Base-by-base conservation (phyloP, 2,797 vertebrate species). In the Tapera naevia region DNA sequence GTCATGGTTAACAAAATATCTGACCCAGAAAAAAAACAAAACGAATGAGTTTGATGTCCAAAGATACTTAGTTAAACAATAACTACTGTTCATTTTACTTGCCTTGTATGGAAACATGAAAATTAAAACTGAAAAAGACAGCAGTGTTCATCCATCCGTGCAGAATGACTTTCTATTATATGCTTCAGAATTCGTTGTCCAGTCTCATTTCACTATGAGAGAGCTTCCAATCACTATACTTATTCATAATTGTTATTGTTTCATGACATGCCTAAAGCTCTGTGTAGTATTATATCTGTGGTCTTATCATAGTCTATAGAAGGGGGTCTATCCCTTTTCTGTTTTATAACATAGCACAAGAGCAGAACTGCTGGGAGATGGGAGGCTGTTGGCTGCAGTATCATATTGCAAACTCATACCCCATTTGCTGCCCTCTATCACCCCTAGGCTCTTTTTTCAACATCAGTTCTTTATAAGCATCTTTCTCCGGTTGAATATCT, bases 181-280 rank as follows among this genome's bases (percentile, higher is more conserved):
- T 83, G 73, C 57, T 93, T 94, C 80, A 75, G 86, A 94, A 91
- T 90, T 90, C 84, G 75, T 71, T 91, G 89, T 91, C 92, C 88
- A 58, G 50, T 81, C 88, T 90, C 70, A 90, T 92, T 86, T 92
- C 56, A 86, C 86, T 91, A 57, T n/a, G 51, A 92, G 56, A 89
- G 73, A 86, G 37, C 48, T 91, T 92, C 80, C 88, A 93, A 90
- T 94, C 91, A 93, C 83, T 84, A 62, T 51, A 91, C 25, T 70
- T 94, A 79, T 91, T 88, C 70, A 64, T 86, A 84, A 39, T 76
- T 88, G 83, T 86, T 89, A 89, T 50, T 93, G 80, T 70, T 91
- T 92, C 82, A 90, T 89, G 80, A 82, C 83, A 81, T 46, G 58
- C 88, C 85, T 69, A 81, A 95, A 94, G 76, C 64, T 76, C 56